Evolutionary conservation across 2,888 invertebrate species (phyloP), one percentile per base, ranked within the genome.

Genomic region (Muschampia plurimacula): DNA sequence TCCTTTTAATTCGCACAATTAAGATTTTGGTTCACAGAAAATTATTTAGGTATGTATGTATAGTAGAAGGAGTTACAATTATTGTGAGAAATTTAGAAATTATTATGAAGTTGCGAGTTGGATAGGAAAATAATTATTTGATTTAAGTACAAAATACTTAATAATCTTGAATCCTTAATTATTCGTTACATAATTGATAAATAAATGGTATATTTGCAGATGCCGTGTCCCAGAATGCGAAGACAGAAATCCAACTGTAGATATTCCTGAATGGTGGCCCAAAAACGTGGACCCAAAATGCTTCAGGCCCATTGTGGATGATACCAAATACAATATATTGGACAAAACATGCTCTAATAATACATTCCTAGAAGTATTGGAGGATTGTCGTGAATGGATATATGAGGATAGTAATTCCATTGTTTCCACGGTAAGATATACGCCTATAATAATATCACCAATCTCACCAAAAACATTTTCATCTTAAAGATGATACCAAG

Each of bases 211-310:
- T 55, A 10, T 12, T 55, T 82, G 49, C 83, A 91, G 91, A 81
- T 91, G 92, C 75, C 80, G 82, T 9, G 83, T 91, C 4, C 87
- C 90, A 36, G 87, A 88, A 80, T 91, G 91, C 77, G 91, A 91
- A 74, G 78, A 69, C 39, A 68, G 44, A 9, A 80, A 81, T 52
- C 76, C 84, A 3, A 79, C 77, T 3, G 77, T 84, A 0, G 79
- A 81, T 9, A 80, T 75, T 32, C 91, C 91, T 2, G 65, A 70
- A 2, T 92, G 91, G 90, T 92, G 91, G 91, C 90, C 91, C 0
- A 75, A 82, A 62, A 79, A 82, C 12, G 78, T 84, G 1, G 85
- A 91, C 62, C 46, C 82, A 0, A 88, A 85, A 76, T 92, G 91
- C 72, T 79, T 82, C 22, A 84, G 80, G 66, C 91, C 91, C 1